Percentiles rank a stretch among this genome's conserved stretches.
These are phyloP conservation scores for Anneissia japonica DNA, from an alignment of 35 echinoderm and acorn worm species.

Conservation along the genomic window DNA sequence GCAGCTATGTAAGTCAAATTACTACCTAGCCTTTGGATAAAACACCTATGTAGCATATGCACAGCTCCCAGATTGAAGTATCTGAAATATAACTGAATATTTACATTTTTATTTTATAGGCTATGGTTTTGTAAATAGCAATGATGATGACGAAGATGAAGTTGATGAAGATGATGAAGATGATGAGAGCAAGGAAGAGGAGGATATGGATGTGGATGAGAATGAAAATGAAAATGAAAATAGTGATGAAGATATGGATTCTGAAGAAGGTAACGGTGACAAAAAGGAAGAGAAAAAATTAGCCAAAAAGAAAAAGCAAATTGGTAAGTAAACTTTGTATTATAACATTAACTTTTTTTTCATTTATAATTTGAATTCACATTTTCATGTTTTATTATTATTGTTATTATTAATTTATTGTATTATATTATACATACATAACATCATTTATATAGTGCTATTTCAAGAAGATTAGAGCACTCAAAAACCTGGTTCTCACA, in stretches of 20 bases:
- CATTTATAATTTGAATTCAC: neutral
- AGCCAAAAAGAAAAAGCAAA: neutral
- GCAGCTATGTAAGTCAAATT: too few relatives aligned
- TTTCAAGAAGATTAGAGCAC: too few relatives aligned
- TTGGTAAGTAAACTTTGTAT: neutral
- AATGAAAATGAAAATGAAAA: conserved; percentile 29
- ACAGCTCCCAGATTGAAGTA: too few relatives aligned
- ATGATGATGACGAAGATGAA: neutral
- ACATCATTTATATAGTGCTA: too few relatives aligned
- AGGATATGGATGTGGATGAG: neutral
- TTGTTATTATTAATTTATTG: too few relatives aligned
- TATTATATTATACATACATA: too few relatives aligned
- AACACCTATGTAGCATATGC: too few relatives aligned
- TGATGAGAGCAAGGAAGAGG: conserved; percentile 7
- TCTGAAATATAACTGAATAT: too few relatives aligned
- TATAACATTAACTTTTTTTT: neutral
- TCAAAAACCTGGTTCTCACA: too few relatives aligned
- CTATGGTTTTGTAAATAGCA: neutral
- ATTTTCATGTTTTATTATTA: too few relatives aligned
- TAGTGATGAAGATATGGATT: conserved; percentile 29
- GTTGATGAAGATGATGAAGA: neutral
- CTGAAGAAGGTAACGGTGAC: conserved; percentile 29
- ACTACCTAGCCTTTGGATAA: too few relatives aligned
- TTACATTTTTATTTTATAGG: too few relatives aligned
- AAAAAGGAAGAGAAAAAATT: conserved; percentile 37